Evolutionary conservation across 2,888 invertebrate species (phyloP), one percentile per base, ranked within the genome.

Genomic region (Nomada hirtipes): DNA sequence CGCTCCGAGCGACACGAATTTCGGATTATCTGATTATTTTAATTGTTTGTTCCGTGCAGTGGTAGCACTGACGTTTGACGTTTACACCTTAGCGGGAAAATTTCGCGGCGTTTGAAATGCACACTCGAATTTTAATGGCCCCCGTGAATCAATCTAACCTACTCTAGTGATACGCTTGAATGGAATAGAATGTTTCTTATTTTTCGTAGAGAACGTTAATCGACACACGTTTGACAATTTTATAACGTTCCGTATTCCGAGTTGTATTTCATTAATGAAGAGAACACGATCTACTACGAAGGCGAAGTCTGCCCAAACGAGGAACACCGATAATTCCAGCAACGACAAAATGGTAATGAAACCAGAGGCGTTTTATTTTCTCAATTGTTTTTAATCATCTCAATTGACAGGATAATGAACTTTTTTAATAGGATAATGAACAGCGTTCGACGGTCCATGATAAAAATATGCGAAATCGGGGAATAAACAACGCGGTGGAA

Each of bases 221-320:
- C 50, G 36, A 20, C 55, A 57, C 55, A 72, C 3, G n/a, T 79
- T 79, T 44, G 44, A 70, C 18, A 20, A 20, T 68, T 68, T 59
- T 15, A 20, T 36, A 57, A 20, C 18, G 10, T 61, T 57, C 10
- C 70, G 42, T 36, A 23, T 36, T 2, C 15, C 53, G 7, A 47
- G 29, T 61, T 29, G 18, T 2, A n/a, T 20, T 68, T 70, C 61
- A 74, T 59, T 60, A 23, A 86, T 85, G 78, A 86, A 83, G 59
- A 78, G 83, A 75, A 79, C 79, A 9, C 75, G 78, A 26, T 26
- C 70, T 60, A 10, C 15, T 53, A 42, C 73, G 0, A 82, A 83
- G 23, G 36, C 26, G 18, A 26, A 13, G 20, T 26, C 64, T 11
- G 10, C 9, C 29, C 20, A 36, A 36, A 26, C 55, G 26, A 44